Conservation (phyloP, 2,797 vertebrate species). For the Dendrocincla fuliginosa region DNA sequence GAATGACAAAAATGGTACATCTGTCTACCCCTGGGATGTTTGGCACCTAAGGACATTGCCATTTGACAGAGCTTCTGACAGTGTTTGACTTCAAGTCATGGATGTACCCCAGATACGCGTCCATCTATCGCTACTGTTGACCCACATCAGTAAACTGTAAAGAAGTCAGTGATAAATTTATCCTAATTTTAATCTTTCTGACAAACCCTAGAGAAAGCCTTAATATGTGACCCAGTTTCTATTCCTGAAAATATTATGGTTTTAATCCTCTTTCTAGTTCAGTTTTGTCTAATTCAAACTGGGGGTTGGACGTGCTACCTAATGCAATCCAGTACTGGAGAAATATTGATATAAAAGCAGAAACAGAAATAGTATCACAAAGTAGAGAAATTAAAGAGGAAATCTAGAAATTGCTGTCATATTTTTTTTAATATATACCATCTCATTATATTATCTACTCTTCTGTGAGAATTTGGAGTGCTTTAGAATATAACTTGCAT, state of each 20-base stretch:
- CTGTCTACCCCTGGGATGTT: neutral
- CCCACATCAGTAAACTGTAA: neutral
- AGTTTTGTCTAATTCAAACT: constrained; percentile 9
- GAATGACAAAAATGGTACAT: neutral
- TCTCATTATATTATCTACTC: neutral
- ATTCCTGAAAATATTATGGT: constrained; percentile 7
- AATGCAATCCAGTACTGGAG: neutral
- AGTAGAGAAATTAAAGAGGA: neutral
- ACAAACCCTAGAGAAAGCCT: constrained; percentile 9
- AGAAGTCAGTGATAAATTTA: neutral
- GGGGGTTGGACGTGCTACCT: neutral
- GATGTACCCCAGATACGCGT: accelerated
- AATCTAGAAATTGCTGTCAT: neutral
- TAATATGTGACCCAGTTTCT: constrained; percentile 50
- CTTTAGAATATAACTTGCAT: neutral
- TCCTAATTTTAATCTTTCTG: neutral
- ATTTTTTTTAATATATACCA: neutral
- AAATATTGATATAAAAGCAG: neutral
- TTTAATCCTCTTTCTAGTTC: constrained; percentile 58
- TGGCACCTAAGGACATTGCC: neutral
- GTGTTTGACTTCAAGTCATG: neutral
- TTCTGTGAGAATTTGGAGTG: neutral
- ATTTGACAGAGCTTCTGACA: neutral
- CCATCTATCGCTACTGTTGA: neutral
- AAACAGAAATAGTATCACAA: neutral